Evolutionary conservation across 1,140 invertebrate species (phyloP), one percentile per base, ranked within the genome.

Genomic region (Papilio machaon): DNA sequence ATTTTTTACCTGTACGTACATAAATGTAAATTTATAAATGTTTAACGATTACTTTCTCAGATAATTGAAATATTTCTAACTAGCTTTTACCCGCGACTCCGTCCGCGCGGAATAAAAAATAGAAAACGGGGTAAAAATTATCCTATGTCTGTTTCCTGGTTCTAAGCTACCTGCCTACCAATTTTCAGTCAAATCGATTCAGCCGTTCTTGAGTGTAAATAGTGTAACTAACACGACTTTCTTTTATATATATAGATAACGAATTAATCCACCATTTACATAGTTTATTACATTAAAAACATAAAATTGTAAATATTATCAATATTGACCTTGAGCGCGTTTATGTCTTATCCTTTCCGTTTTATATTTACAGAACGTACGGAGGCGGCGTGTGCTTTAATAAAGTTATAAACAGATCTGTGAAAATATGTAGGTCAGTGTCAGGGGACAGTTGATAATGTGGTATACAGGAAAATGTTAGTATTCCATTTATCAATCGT

Each of bases 371-470:
- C 30, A 35, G 23, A 35, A 70, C 30, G 35, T 78, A 60, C 15
- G 52, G 19, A 5, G n/a, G 30, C 15, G 52, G 19, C 11, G n/a
- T 74, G 73, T 23, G 19, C 52, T 58, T 49, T 46, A 67, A 46
- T 35, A 43, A 64, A 77, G 64, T 81, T 81, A 83, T 76, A 84
- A 88, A 87, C 83, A 83, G 84, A 80, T 80, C 80, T 84, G 82
- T 85, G 84, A 81, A 85, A 85, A 85, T 86, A 90, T 88, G 85
- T 91, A 91, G 90, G 89, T 91, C 90, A 91, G 86, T 90, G 88
- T 91, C 90, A 91, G 67, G 87, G 86, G 84, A 89, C 85, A 87
- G 83, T 81, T 80, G 84, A 84, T 83, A 85, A 82, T 75, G 73
- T 76, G n/a, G 35, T 80, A 80, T 64, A 78, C 82, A 64, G 52